Evolutionary conservation across 2,888 invertebrate species (phyloP).

Genomic region (Dermolepida albohirtum): DNA sequence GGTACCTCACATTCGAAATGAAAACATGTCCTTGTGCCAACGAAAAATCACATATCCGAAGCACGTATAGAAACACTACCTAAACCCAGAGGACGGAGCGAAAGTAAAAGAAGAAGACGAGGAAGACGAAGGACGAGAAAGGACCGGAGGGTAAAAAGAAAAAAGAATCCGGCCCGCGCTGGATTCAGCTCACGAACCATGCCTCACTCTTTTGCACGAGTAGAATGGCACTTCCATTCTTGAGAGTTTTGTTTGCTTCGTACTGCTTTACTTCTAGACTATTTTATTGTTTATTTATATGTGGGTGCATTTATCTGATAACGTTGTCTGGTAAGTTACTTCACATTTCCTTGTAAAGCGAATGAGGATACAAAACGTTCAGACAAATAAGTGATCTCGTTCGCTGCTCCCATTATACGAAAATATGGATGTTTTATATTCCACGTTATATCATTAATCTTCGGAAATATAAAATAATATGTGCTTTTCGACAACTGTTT

Average conservation of each 20-base stretch:
- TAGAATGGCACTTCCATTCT: constrained; percentile 60
- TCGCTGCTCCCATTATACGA: no score
- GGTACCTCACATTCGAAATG: constrained; percentile 51
- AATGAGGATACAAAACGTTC: not conserved
- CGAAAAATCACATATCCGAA: constrained; percentile 60
- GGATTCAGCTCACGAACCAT: constrained; percentile 63
- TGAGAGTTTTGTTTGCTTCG: constrained; percentile 58
- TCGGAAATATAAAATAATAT: no score
- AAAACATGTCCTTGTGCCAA: constrained; percentile 59
- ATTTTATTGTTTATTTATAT: constrained; percentile 61
- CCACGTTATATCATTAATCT: no score
- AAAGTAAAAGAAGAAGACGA: constrained; percentile 40
- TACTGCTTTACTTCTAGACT: constrained; percentile 45
- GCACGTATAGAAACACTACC: constrained; percentile 60
- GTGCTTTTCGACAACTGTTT: no score
- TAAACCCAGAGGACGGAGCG: constrained; percentile 52
- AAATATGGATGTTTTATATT: no score
- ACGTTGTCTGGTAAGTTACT: constrained; percentile 11
- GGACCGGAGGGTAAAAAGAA: constrained; percentile 28
- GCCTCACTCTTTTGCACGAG: constrained; percentile 59
- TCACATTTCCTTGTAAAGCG: not conserved
- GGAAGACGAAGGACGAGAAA: constrained; percentile 21
- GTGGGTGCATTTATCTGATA: constrained; percentile 19
- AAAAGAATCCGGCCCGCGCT: constrained; percentile 49
- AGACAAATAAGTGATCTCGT: not conserved